These are phyloP conservation scores for Spodoptera exigua DNA, from an alignment of 2,888 invertebrate genomes.

Conservation along the genomic window DNA sequence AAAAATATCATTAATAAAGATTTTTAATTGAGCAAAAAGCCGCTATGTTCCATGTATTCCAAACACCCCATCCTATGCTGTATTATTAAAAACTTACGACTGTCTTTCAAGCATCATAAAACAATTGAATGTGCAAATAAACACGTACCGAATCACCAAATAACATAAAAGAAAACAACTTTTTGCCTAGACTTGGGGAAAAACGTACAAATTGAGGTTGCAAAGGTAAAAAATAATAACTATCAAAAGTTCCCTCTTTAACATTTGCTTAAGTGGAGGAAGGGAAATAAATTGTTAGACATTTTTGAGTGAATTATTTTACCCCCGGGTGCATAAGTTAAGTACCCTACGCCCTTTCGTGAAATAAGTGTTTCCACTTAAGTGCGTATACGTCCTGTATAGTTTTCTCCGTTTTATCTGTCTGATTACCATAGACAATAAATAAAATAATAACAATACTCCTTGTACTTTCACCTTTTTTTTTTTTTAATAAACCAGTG, in stretches of 20 bases:
- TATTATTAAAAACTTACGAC: neutral
- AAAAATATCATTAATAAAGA: too few relatives aligned
- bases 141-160: conserved; percentile 9
- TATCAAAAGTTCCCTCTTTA: conserved; percentile 63
- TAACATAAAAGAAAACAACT: conserved; percentile 43
- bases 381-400: conserved; percentile 32
- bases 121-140: conserved; percentile 35
- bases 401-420: conserved; percentile 11
- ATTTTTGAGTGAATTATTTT: conserved; percentile 72
- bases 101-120: conserved; percentile 31
- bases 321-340: conserved; percentile 72
- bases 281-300: conserved; percentile 70
- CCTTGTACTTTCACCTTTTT: too few relatives aligned
- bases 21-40: too few relatives aligned
- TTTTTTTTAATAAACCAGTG: too few relatives aligned
- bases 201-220: conserved; percentile 46
- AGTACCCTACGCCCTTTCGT: conserved; percentile 64
- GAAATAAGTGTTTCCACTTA: conserved; percentile 51
- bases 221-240: conserved; percentile 58
- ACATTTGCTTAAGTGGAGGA: conserved; percentile 64
- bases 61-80: neutral
- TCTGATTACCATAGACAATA: too few relatives aligned
- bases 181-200: conserved; percentile 26
- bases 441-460: too few relatives aligned
- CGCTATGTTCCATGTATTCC: too few relatives aligned